Percentiles rank a stretch among this genome's conserved stretches.
Conservation (phyloP, 2,113 vertebrate genomes). For the Hippocampus comes region DNA sequence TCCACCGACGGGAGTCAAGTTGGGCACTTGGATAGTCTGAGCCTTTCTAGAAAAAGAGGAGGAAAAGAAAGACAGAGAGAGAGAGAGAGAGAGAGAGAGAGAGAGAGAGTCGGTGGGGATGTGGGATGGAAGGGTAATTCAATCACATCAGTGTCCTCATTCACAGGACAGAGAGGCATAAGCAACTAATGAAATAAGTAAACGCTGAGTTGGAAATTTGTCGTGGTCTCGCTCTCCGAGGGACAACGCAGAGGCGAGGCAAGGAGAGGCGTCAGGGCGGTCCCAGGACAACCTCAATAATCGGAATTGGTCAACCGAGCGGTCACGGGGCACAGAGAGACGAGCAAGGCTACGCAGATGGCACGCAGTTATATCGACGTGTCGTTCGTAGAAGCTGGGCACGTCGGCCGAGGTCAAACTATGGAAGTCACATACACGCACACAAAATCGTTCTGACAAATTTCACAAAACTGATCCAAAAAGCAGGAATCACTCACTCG, state of each 20-base stretch:
- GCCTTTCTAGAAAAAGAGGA: conserved; percentile 45
- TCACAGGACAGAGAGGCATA: conserved; percentile 54
- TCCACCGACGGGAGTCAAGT: too few relatives aligned
- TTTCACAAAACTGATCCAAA: too few relatives aligned
- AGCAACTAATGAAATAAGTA: conserved; percentile 62
- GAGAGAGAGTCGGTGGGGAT: conserved; percentile 6
- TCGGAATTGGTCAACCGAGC: too few relatives aligned
- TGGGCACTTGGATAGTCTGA: not conserved
- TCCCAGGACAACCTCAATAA: not conserved
- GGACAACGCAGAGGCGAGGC: conserved; percentile 35
- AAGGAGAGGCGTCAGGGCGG: conserved; percentile 6
- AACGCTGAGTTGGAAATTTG: conserved; percentile 60
- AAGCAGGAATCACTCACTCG: too few relatives aligned
- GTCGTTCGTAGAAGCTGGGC: too few relatives aligned
- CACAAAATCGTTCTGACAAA: too few relatives aligned
- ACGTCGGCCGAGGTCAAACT: too few relatives aligned
- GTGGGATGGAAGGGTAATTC: conserved; percentile 43
- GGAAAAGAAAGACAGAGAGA: conserved; percentile 46
- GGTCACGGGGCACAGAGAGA: too few relatives aligned
- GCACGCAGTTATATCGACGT: too few relatives aligned
- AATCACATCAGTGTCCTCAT: conserved; percentile 59
- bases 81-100: conserved; percentile 10
- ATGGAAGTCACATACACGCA: too few relatives aligned
- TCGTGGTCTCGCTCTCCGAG: conserved; percentile 14
- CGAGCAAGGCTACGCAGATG: too few relatives aligned